A percentile compares a stretch with the other conserved stretches of the same genome.
Conservation (phyloP, 2,888 invertebrate genomes). For the Caenorhabditis sp. region DNA sequence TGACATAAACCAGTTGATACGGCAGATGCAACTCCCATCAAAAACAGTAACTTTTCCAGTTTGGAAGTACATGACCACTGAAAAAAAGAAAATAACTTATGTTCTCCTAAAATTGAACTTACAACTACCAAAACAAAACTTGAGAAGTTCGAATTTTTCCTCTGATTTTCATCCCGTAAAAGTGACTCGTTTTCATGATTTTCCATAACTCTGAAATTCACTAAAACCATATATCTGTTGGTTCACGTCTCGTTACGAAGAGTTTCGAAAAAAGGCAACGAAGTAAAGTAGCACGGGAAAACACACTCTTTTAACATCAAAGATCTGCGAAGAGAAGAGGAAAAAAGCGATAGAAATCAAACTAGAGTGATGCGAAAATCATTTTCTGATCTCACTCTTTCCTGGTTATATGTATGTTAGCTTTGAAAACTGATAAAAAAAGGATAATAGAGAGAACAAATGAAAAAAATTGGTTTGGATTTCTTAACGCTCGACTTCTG, state of each 20-base stretch:
- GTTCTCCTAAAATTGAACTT: neutral
- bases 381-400: conserved; percentile 8
- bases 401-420: neutral
- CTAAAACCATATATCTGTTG: no score
- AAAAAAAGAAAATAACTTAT: neutral
- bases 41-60: conserved; percentile 68
- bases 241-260: conserved; percentile 11
- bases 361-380: conserved; percentile 3
- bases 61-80: conserved; percentile 71
- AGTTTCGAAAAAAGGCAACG: conserved; percentile 20
- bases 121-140: conserved; percentile 8
- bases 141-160: neutral
- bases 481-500: neutral
- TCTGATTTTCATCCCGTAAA: conserved; percentile 4
- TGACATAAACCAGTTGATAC: conserved; percentile 68
- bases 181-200: conserved; percentile 13
- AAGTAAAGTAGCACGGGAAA: conserved; percentile 6
- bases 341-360: neutral
- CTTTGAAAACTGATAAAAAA: neutral
- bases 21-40: conserved; percentile 67
- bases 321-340: conserved; percentile 4
- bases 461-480: neutral
- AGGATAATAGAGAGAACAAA: neutral
- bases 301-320: conserved; percentile 36
- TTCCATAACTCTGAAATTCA: neutral